Conservation (phyloP, 2,888 invertebrate genomes). For the Ypsolopha scabrella region DNA sequence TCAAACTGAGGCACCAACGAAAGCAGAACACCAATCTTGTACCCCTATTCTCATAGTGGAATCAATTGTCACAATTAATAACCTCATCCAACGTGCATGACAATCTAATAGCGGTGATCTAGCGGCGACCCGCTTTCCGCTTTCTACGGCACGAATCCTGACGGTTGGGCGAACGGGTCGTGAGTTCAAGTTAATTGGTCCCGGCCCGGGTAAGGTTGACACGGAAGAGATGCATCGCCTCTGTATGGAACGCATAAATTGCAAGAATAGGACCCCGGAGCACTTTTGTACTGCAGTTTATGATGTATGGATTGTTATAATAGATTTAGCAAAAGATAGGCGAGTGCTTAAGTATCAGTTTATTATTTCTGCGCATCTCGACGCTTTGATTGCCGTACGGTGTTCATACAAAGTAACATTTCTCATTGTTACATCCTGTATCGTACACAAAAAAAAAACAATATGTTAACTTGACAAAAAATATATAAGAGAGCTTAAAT, state of each 20-base stretch:
- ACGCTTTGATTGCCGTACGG: too few relatives aligned
- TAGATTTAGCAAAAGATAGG: neutral
- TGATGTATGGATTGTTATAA: neutral
- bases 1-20: too few relatives aligned
- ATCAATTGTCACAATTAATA: slow-evolving; percentile 60
- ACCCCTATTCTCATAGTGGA: slow-evolving; percentile 22
- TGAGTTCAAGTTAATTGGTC: slow-evolving; percentile 68
- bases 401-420: too few relatives aligned
- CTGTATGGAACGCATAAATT: slow-evolving; percentile 63
- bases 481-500: too few relatives aligned
- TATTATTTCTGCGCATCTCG: too few relatives aligned
- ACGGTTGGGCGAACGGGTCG: slow-evolving; percentile 44
- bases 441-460: too few relatives aligned
- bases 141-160: slow-evolving; percentile 63
- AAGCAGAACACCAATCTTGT: slow-evolving; percentile 2
- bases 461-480: too few relatives aligned
- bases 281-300: slow-evolving; percentile 40
- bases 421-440: too few relatives aligned
- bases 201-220: slow-evolving; percentile 50
- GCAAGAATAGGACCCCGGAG: slow-evolving; percentile 40
- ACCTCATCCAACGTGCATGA: slow-evolving; percentile 61
- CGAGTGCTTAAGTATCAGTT: too few relatives aligned
- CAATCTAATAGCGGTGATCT: slow-evolving; percentile 64
- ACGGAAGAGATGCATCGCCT: slow-evolving; percentile 64
- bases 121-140: slow-evolving; percentile 60